Percentiles rank a stretch among this genome's conserved stretches.
Conservation (phyloP, 2,797 vertebrate genomes). For the Sylvia borin region DNA sequence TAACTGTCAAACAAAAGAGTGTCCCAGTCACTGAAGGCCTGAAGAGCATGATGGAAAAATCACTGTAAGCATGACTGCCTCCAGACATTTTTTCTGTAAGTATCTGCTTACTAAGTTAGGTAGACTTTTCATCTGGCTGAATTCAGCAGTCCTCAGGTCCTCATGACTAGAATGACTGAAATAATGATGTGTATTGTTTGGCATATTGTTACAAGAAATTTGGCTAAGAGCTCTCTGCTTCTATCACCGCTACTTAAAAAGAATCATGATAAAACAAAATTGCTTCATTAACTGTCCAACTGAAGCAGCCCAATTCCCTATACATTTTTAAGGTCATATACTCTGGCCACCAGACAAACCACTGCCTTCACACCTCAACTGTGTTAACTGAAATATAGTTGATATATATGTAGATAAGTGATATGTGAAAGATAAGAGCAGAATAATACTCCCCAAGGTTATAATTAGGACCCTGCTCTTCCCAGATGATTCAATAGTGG, state of each 20-base stretch:
- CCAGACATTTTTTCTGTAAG: fast-evolving
- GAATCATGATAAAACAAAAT: neutral
- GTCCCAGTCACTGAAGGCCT: neutral
- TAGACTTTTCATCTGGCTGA: neutral
- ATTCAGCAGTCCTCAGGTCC: neutral
- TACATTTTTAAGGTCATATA: neutral
- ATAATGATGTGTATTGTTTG: neutral
- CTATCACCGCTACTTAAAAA: neutral
- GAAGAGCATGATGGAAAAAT: neutral
- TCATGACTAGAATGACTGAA: neutral
- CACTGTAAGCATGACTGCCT: neutral
- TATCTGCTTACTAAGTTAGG: neutral
- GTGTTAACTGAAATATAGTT: neutral
- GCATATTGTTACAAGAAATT: neutral
- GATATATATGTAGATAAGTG: neutral
- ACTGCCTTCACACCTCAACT: neutral
- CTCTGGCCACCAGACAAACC: neutral
- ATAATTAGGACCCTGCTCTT: neutral
- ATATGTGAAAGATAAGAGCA: neutral
- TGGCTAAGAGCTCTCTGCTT: neutral
- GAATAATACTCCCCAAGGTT: neutral
- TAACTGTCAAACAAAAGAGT: neutral
- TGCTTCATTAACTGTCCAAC: neutral
- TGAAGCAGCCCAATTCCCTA: neutral
- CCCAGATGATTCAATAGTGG: neutral